Conservation (phyloP, 2,888 invertebrate species). For the Rosalia funebris region DNA sequence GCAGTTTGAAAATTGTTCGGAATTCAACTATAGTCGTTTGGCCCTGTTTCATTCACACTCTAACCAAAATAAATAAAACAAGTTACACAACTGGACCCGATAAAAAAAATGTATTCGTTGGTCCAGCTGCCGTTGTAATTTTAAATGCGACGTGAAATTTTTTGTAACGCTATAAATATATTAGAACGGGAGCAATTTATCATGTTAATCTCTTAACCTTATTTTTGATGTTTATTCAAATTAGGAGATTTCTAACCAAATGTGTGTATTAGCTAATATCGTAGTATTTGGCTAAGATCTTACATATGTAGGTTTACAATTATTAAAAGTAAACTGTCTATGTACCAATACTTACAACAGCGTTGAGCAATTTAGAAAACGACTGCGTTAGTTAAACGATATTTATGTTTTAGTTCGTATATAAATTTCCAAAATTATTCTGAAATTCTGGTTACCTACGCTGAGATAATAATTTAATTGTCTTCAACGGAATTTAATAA, state of each 20-base stretch:
- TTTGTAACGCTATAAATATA: constrained; percentile 1
- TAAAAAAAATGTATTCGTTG: constrained; percentile 1
- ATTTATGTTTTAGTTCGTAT: constrained; percentile 31
- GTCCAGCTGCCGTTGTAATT: constrained; percentile 1
- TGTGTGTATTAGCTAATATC: constrained; percentile 40
- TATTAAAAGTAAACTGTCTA: constrained; percentile 44
- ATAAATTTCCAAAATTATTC: constrained; percentile 10
- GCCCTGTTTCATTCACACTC: constrained; percentile 15
- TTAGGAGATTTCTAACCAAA: constrained; percentile 41
- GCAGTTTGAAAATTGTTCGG: background rate
- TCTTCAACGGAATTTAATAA: no score
- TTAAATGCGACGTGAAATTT: background rate
- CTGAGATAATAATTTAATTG: no score
- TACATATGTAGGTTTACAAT: constrained; percentile 45
- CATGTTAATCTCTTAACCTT: constrained; percentile 32
- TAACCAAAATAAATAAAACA: constrained; percentile 8
- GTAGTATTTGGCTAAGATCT: constrained; percentile 43
- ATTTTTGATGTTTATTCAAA: constrained; percentile 39
- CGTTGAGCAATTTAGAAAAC: constrained; percentile 49
- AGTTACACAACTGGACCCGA: background rate
- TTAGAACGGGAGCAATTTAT: background rate
- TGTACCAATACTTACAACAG: constrained; percentile 43
- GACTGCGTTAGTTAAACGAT: constrained; percentile 36
- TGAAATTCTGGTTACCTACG: background rate
- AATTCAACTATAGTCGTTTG: constrained; percentile 9